These are phyloP conservation scores for Laothoe populi DNA, from an alignment of 2,888 invertebrate species.

Conservation along the genomic window DNA sequence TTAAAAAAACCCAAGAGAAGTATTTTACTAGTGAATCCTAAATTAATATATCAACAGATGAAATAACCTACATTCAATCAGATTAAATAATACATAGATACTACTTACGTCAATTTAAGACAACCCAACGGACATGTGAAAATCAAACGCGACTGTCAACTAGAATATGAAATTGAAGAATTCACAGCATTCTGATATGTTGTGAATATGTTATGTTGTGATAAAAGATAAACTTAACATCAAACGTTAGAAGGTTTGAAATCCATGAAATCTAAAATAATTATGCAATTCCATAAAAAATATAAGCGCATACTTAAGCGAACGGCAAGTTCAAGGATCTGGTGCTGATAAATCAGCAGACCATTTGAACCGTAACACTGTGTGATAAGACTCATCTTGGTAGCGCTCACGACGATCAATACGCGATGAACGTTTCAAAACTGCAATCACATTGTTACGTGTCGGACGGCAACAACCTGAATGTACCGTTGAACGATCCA, in stretches of 20 bases:
- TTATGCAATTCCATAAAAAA: slow-evolving; percentile 28
- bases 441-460: slow-evolving; percentile 81
- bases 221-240: too few species aligned
- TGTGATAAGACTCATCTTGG: slow-evolving; percentile 55
- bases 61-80: background rate
- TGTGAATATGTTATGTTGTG: too few species aligned
- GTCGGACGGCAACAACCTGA: slow-evolving; percentile 80
- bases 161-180: background rate
- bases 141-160: slow-evolving; percentile 52
- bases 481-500: slow-evolving; percentile 81
- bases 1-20: too few species aligned
- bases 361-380: slow-evolving; percentile 44
- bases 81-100: background rate
- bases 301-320: slow-evolving; percentile 35
- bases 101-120: slow-evolving; percentile 40
- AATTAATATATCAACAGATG: too few species aligned
- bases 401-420: slow-evolving; percentile 46
- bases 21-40: too few species aligned
- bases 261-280: background rate
- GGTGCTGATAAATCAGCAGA: slow-evolving; percentile 33
- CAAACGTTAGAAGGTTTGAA: background rate
- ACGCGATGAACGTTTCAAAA: slow-evolving; percentile 72
- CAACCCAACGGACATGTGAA: slow-evolving; percentile 45
- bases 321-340: slow-evolving; percentile 68
- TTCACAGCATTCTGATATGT: too few species aligned